These are phyloP conservation scores for Folsomia candida DNA, from an alignment of 2,888 invertebrate species.

Conservation along the genomic window DNA sequence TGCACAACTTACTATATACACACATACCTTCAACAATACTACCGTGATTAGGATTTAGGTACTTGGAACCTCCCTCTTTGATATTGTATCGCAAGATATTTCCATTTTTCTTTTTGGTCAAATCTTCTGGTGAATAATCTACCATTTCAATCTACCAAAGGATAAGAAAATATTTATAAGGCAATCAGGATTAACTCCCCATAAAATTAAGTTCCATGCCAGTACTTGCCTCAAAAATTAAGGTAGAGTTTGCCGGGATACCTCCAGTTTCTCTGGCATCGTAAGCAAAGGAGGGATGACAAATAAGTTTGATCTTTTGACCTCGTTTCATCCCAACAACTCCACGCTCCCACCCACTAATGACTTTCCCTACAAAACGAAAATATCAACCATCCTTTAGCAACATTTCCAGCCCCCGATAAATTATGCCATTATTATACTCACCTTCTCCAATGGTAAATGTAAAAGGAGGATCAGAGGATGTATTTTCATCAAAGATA, in stretches of 20 bases:
- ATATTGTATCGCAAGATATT: slow-evolving; percentile 74
- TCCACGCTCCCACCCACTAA: slow-evolving; percentile 89
- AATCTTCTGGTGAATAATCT: slow-evolving; percentile 81
- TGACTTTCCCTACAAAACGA: slow-evolving; percentile 66
- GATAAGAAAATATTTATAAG: slow-evolving; percentile 17
- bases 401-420: neutral
- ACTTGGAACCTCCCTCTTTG: slow-evolving; percentile 65
- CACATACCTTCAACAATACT: slow-evolving; percentile 73
- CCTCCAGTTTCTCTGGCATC: slow-evolving; percentile 79
- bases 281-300: slow-evolving; percentile 87
- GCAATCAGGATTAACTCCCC: neutral
- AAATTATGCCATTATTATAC: neutral
- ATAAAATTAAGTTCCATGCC: neutral
- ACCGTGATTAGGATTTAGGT: slow-evolving; percentile 74
- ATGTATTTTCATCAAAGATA: slow-evolving; percentile 87
- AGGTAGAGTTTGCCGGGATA: slow-evolving; percentile 82
- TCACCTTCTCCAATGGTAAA: slow-evolving; percentile 83
- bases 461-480: slow-evolving; percentile 77
- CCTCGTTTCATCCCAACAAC: slow-evolving; percentile 90
- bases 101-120: slow-evolving; percentile 79
- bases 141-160: slow-evolving; percentile 74
- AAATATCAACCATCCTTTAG: too few species aligned
- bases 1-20: neutral
- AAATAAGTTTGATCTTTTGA: slow-evolving; percentile 77
- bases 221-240: slow-evolving; percentile 75